Evolutionary conservation across 2,888 invertebrate species (phyloP), one percentile per base, ranked within the genome.

Genomic region (Eurytoma adleriae): DNA sequence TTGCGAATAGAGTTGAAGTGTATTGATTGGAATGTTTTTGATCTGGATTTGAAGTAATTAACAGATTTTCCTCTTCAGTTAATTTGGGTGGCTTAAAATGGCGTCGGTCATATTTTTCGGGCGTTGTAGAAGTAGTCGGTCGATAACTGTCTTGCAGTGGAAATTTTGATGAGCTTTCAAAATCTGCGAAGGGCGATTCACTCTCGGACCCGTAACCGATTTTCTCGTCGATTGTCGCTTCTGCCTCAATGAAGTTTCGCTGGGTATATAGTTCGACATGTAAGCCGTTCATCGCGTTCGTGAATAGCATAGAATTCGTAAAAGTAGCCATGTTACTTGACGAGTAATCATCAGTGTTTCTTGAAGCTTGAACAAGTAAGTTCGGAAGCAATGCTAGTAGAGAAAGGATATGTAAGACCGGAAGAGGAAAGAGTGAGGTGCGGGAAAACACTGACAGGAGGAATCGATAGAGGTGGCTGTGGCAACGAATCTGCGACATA

Each of bases 401-500:
- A 30, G 4, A 30, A 30, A 30, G 30, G 30, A 30, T 30, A 30
- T 30, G 30, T 30, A 4, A 30, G 4, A 30, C 4, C 4, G 77
- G 80, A 80, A 18, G 61, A 24, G 73, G 66, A 84, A 83, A 83
- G 79, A 86, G 85, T 83, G 30, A 30, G 30, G 30, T 30, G 4
- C 30, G 30, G 30, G 30, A 30, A 30, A 30, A 30, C 30, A 30
- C 30, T 30, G 86, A 84, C 84, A 87, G 85, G 85, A 87, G 86
- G 85, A 86, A 86, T 87, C 86, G 86, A 88, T 87, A 86, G 85
- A 86, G 83, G 85, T 83, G 86, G 83, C 84, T 85, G 84, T 84
- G 85, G 84, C 85, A 83, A 78, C 84, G 83, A 88, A 85, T 85
- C 84, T 86, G 87, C 88, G 88, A 89, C 90, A 90, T 90, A 89